These are phyloP conservation scores for Brachyistius frenatus DNA, from an alignment of 2,113 vertebrate species.

Conservation along the genomic window DNA sequence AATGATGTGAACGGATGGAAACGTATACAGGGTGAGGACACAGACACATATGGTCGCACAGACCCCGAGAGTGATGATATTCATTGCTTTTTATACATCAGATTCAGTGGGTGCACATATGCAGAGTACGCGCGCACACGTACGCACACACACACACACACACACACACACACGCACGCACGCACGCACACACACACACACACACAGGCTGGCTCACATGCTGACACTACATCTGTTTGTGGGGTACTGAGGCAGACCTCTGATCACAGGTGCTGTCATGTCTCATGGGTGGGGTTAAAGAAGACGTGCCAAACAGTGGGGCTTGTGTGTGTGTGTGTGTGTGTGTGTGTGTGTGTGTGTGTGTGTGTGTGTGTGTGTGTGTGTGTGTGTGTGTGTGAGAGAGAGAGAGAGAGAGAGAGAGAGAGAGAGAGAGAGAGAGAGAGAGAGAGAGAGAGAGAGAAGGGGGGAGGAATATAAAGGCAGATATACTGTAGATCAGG, in stretches of 20 bases:
- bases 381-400: no score
- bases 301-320: slow-evolving; percentile 49
- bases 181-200: slow-evolving; percentile 27
- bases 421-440: background rate
- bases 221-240: slow-evolving; percentile 75
- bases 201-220: slow-evolving; percentile 49
- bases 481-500: background rate
- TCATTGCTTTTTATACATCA: slow-evolving; percentile 31
- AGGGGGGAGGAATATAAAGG: background rate
- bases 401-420: background rate
- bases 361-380: no score
- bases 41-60: background rate
- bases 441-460: background rate
- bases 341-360: background rate
- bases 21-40: slow-evolving; percentile 8
- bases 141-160: slow-evolving; percentile 4
- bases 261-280: slow-evolving; percentile 73
- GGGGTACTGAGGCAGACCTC: slow-evolving; percentile 55
- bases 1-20: slow-evolving; percentile 11
- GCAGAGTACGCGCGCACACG: background rate
- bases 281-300: slow-evolving; percentile 63
- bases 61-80: slow-evolving; percentile 12
- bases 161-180: background rate
- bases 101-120: slow-evolving; percentile 20
- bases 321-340: background rate